Conservation (phyloP, 2,888 invertebrate species). For the Lypha dubia region DNA sequence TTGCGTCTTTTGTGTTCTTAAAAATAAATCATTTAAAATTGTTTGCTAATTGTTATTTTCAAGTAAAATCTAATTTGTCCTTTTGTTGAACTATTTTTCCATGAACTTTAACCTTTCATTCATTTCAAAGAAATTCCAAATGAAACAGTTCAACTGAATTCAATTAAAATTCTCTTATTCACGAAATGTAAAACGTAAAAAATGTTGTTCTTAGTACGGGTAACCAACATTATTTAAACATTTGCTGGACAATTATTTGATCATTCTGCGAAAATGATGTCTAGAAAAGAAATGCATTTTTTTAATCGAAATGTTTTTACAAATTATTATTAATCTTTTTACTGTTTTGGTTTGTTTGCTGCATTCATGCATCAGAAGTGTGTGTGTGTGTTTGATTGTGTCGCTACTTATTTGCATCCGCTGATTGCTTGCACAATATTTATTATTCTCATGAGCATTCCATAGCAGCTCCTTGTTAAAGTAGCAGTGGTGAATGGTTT, state of each 20-base stretch:
- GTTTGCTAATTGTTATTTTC: background rate
- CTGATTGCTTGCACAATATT: conserved; percentile 69
- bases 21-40: too few relatives aligned
- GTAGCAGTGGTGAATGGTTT: conserved; percentile 63
- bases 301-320: conserved; percentile 62
- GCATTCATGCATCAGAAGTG: background rate
- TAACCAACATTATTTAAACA: conserved; percentile 5
- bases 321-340: conserved; percentile 59
- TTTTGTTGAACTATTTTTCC: background rate
- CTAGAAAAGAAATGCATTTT: conserved; percentile 51
- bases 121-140: background rate
- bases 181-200: background rate
- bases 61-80: too few relatives aligned
- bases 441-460: conserved; percentile 71
- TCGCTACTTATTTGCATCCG: conserved; percentile 55
- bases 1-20: too few relatives aligned
- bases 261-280: conserved; percentile 37
- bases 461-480: conserved; percentile 64
- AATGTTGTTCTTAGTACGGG: background rate
- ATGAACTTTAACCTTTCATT: background rate
- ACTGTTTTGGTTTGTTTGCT: background rate
- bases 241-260: conserved; percentile 29
- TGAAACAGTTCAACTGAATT: background rate
- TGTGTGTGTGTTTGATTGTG: background rate
- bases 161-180: conserved; percentile 10